Percentiles rank a stretch among this genome's conserved stretches.
phyloP scores from a whole-genome alignment of 2,888 invertebrate genomes.

The Fabriciana adippe region DNA sequence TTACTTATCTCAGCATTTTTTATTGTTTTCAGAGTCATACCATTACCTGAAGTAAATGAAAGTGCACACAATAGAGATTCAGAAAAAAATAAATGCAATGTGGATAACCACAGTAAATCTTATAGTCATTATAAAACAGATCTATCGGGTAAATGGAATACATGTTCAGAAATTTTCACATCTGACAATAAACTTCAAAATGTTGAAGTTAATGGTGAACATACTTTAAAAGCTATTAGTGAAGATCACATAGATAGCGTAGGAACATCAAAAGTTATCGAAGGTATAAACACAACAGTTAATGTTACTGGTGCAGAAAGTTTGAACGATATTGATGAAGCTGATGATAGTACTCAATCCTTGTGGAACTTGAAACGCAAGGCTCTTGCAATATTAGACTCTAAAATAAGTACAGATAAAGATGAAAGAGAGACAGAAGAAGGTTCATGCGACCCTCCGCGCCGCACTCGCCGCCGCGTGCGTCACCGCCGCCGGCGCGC shows the following conservation, averaged over 20 bases:
- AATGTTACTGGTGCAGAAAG: background rate
- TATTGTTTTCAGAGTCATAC: too few relatives aligned
- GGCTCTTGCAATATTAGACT: constrained; percentile 9
- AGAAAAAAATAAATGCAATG: too few relatives aligned
- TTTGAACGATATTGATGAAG: background rate
- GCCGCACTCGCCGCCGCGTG: constrained; percentile 4
- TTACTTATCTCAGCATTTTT: too few relatives aligned
- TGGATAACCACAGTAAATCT: too few relatives aligned
- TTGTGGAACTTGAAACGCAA: constrained; percentile 11
- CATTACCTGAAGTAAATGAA: too few relatives aligned
- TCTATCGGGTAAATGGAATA: too few relatives aligned
- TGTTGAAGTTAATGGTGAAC: background rate
- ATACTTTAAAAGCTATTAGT: constrained; percentile 1
- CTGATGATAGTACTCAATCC: constrained; percentile 7
- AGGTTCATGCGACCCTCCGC: background rate
- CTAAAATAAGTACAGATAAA: background rate
- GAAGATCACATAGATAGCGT: background rate
- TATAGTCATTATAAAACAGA: too few relatives aligned
- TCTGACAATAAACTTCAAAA: background rate
- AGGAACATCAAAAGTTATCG: background rate
- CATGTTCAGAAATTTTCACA: background rate
- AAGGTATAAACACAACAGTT: background rate
- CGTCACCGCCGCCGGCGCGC: constrained; percentile 11
- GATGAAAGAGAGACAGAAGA: constrained; percentile 1
- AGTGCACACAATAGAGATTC: too few relatives aligned